Evolutionary conservation across 2,888 invertebrate species (phyloP), one percentile per base, ranked within the genome.

Genomic region (Hemistola chrysoprasaria): DNA sequence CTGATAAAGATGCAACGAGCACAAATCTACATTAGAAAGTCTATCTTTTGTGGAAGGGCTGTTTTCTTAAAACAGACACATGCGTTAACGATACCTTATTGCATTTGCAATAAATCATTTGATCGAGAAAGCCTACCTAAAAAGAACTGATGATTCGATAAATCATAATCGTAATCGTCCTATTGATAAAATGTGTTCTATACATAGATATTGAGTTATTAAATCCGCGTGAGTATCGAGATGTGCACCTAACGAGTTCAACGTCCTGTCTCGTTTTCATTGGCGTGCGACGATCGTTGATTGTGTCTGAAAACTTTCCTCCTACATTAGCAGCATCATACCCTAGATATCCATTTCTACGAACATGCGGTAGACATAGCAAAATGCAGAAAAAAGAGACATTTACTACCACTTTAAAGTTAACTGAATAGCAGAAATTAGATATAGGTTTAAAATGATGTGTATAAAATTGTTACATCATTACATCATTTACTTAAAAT

Each of bases 251-350:
- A 60, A 51, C 62, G 68, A 60, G 85, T 80, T 83, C 83, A 71
- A 71, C 78, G 74, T 56, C 76, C 82, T 76, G 71, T 79, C 78
- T 84, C 84, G 82, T 81, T 84, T 84, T 84, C 83, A 82, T 73
- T 74, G 63, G 73, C 67, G 66, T 59, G 64, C 53, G 63, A 24
- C 66, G 65, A 69, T 54, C 56, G 53, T 55, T 66, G 65, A 65
- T 70, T 71, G 67, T 69, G 67, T 48, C 73, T 77, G 74, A 78
- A 78, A 74, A 77, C 73, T 75, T 70, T 74, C 64, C 57, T 67
- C 54, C 60, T 58, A 59, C 59, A 35, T 29, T 11, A 22, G 16
- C 20, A 8, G 16, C 16, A 16, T n/a, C n/a, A 22, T 22, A 22
- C 34, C 10, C 22, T 22, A 20, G 4, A 8, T n/a, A 4, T 6